Conservation (phyloP, 2,888 invertebrate genomes). For the Meandrusa payeni region DNA sequence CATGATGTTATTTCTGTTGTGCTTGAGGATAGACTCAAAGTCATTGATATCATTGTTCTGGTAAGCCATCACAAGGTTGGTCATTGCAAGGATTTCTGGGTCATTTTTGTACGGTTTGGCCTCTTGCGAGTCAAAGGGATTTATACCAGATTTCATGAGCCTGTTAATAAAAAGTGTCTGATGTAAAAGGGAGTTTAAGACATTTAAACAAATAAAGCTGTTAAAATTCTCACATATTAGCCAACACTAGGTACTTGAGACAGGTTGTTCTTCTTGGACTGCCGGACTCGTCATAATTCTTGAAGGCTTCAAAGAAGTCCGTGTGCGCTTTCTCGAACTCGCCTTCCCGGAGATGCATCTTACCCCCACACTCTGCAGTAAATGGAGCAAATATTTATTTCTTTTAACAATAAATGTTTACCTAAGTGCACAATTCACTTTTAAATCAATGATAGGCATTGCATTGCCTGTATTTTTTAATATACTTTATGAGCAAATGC, state of each 20-base stretch:
- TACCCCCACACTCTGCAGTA: slow-evolving; percentile 95
- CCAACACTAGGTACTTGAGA: slow-evolving; percentile 97
- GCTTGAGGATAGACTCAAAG: slow-evolving; percentile 97
- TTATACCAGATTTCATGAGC: slow-evolving; percentile 99
- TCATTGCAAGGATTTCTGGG: slow-evolving; percentile 99
- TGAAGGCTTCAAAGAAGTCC: slow-evolving; percentile 99
- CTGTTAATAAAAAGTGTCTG: slow-evolving; percentile 69
- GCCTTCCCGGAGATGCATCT: slow-evolving; percentile 99
- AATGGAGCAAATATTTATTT: no score
- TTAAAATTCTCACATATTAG: slow-evolving; percentile 93
- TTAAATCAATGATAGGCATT: no score
- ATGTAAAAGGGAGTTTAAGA: no score
- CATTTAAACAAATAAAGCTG: background rate
- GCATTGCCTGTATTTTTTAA: no score
- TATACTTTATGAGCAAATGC: no score
- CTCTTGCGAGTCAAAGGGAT: slow-evolving; percentile 99
- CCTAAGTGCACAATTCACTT: no score
- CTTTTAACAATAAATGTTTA: no score
- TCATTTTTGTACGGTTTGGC: slow-evolving; percentile 99
- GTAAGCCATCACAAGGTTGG: slow-evolving; percentile 97
- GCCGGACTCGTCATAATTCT: slow-evolving; percentile 99
- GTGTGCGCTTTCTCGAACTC: slow-evolving; percentile 99
- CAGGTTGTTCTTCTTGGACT: slow-evolving; percentile 98
- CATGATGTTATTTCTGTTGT: slow-evolving; percentile 96
- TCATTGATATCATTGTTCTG: slow-evolving; percentile 99